phyloP scores from a whole-genome alignment of 35 echinoderm and acorn worm species.

The Diadema setosum region DNA sequence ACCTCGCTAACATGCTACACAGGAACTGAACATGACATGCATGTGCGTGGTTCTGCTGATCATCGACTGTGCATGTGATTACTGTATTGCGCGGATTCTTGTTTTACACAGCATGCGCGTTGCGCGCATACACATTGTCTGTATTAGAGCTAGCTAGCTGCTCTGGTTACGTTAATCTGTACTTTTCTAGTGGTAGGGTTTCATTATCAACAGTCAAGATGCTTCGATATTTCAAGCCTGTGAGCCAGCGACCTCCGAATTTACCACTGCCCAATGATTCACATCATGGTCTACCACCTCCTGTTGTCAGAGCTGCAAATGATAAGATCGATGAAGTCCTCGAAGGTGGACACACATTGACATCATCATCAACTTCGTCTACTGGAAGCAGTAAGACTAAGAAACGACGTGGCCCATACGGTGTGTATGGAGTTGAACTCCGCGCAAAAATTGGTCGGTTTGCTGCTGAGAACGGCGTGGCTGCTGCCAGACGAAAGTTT shows the following conservation, averaged over 20 bases:
- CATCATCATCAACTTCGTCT: background rate
- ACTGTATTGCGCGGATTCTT: no score
- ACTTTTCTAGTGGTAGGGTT: no score
- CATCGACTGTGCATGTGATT: no score
- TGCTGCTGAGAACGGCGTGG: slow-evolving; percentile 40
- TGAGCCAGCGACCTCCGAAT: background rate
- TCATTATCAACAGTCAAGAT: background rate
- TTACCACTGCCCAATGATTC: background rate
- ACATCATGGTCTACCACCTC: background rate
- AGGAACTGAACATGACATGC: no score
- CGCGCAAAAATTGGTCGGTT: slow-evolving; percentile 43
- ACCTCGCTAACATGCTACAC: no score
- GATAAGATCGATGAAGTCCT: background rate
- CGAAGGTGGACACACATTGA: no score
- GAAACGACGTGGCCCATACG: background rate
- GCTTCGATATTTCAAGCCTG: background rate
- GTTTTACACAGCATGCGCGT: no score
- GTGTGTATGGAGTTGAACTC: background rate
- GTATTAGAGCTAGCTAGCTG: no score
- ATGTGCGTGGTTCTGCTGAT: no score
- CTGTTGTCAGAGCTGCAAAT: background rate
- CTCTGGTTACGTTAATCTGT: no score
- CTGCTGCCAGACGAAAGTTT: slow-evolving; percentile 22
- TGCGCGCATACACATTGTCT: no score
- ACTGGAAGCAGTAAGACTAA: background rate